phyloP scores from a whole-genome alignment of 2,888 invertebrate genomes.

The Tiliacea aurago region DNA sequence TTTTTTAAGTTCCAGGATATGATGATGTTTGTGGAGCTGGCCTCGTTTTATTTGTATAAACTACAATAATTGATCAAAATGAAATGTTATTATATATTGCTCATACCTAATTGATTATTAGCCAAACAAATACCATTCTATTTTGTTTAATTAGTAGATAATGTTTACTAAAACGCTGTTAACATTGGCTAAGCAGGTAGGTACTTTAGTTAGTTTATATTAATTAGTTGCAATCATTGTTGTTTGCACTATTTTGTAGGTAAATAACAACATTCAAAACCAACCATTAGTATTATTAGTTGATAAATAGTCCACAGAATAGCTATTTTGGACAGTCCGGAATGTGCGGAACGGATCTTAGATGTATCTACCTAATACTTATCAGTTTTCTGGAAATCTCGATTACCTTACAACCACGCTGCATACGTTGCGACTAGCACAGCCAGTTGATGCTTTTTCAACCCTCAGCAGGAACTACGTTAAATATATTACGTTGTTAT shows the following conservation, averaged over 20 bases:
- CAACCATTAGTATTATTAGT: neutral
- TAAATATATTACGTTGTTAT: no score
- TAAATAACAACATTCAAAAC: neutral
- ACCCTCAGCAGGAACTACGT: no score
- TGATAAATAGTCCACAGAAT: no score
- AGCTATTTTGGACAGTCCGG: neutral
- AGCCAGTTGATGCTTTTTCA: no score
- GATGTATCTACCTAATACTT: no score
- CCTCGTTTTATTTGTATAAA: neutral
- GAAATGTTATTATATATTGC: neutral
- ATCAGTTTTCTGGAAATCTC: neutral
- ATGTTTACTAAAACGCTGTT: conserved; percentile 1
- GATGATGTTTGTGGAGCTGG: no score
- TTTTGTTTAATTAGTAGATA: neutral
- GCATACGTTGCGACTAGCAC: no score
- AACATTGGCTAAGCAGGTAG: conserved; percentile 24
- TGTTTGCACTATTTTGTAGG: conserved; percentile 6
- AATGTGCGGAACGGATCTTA: neutral
- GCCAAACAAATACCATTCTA: neutral
- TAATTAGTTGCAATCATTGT: conserved; percentile 12
- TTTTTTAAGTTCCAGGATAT: neutral
- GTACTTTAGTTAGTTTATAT: neutral
- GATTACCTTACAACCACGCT: no score
- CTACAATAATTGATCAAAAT: neutral
- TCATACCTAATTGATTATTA: neutral